Percentiles rank a stretch among this genome's conserved stretches.
These are phyloP conservation scores for Campaea margaritaria DNA, from an alignment of 2,888 invertebrate species.

Conservation along the genomic window DNA sequence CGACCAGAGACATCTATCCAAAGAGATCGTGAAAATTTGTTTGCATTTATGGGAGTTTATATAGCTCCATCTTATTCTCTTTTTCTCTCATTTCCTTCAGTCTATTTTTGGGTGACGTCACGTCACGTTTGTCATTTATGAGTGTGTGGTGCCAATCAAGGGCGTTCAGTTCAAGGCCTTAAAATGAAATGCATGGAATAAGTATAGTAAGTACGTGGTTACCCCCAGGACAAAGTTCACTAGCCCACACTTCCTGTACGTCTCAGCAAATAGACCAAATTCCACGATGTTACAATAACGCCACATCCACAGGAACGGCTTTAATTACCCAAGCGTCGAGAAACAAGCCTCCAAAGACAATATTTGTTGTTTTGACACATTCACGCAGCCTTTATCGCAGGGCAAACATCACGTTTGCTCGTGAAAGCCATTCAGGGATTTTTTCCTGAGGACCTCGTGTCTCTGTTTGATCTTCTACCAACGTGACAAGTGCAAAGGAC, in stretches of 20 bases:
- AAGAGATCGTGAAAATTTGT: no score
- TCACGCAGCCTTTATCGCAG: conserved; percentile 83
- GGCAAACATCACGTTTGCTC: conserved; percentile 79
- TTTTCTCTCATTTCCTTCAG: no score
- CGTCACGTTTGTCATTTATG: no score
- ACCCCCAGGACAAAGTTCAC: conserved; percentile 33
- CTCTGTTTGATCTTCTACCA: conserved; percentile 79
- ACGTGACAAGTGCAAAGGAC: conserved; percentile 82
- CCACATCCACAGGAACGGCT: conserved; percentile 45
- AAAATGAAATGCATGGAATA: no score
- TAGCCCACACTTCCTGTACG: conserved; percentile 34
- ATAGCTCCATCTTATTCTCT: no score
- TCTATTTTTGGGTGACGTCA: no score
- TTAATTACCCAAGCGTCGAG: conserved; percentile 65
- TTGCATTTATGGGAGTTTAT: no score
- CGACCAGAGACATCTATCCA: no score
- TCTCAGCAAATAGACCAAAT: conserved; percentile 39
- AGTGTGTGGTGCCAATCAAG: no score
- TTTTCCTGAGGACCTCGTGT: conserved; percentile 70
- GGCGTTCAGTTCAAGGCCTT: no score
- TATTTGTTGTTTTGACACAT: conserved; percentile 85
- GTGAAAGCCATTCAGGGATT: conserved; percentile 79
- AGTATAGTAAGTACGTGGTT: no score
- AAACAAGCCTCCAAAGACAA: conserved; percentile 71
- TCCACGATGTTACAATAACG: conserved; percentile 37